Conservation (phyloP, 2,888 invertebrate species). For the Bedellia somnulentella region DNA sequence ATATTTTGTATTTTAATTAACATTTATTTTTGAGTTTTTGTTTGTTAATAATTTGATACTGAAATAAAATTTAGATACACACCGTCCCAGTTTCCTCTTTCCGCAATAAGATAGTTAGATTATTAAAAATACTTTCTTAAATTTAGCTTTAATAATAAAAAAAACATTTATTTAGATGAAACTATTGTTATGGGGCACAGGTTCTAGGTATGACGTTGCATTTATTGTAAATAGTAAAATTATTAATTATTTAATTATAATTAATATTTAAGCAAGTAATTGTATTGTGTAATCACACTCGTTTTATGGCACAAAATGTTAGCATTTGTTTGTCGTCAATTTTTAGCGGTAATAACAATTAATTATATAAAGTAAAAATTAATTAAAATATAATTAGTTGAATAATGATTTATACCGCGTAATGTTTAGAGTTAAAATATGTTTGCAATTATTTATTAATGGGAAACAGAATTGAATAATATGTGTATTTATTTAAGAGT, state of each 20-base stretch:
- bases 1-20: no score
- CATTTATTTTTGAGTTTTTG: no score
- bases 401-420: no score
- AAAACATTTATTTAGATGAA: constrained; percentile 50
- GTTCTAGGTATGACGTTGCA: constrained; percentile 56
- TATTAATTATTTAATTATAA: constrained; percentile 19
- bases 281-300: constrained; percentile 34
- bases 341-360: constrained; percentile 55
- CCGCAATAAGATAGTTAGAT: constrained; percentile 22
- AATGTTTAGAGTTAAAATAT: no score
- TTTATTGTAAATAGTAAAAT: constrained; percentile 55
- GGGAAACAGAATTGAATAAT: no score
- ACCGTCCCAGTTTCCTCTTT: constrained; percentile 59
- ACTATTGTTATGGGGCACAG: constrained; percentile 53
- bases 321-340: constrained; percentile 52
- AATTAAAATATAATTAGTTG: no score
- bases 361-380: no score
- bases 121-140: constrained; percentile 18
- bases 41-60: constrained; percentile 15
- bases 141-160: constrained; percentile 49
- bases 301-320: constrained; percentile 60
- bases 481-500: no score
- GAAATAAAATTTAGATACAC: constrained; percentile 27
- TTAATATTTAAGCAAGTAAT: not conserved
- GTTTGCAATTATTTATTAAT: no score